Evolutionary conservation across 1,140 invertebrate species (phyloP).

Genomic region (Venustaconcha ellipsiformis): DNA sequence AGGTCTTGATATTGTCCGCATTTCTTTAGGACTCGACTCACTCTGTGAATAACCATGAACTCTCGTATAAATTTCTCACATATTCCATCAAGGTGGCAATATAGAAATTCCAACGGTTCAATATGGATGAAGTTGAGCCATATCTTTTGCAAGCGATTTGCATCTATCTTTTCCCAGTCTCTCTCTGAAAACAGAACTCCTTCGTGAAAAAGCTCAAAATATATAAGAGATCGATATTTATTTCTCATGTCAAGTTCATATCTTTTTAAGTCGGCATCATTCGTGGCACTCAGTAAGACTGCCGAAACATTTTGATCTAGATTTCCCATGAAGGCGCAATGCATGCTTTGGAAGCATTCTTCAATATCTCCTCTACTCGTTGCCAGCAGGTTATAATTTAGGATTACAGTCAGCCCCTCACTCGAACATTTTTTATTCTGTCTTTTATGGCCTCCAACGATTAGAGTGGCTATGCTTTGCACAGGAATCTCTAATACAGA

Average conservation of each 20-base stretch:
- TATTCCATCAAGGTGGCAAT: conserved; percentile 41
- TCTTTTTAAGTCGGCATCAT: conserved; percentile 34
- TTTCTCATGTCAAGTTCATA: conserved; percentile 46
- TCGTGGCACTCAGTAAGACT: conserved; percentile 55
- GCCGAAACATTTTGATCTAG: conserved; percentile 40
- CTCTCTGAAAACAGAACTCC: conserved; percentile 40
- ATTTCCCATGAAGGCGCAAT: conserved; percentile 54
- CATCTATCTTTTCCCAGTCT: conserved; percentile 32
- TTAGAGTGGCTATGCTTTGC: conserved; percentile 44
- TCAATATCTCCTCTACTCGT: conserved; percentile 48
- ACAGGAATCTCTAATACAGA: conserved; percentile 46
- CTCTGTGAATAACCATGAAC: conserved; percentile 59
- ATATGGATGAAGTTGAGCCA: conserved; percentile 43
- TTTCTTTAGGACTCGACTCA: conserved; percentile 51
- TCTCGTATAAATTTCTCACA: conserved; percentile 47
- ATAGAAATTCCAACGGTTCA: conserved; percentile 35
- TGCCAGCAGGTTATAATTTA: conserved; percentile 60
- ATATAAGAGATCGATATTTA: conserved; percentile 49
- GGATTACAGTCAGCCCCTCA: conserved; percentile 40
- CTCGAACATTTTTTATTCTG: conserved; percentile 8
- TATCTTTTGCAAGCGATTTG: conserved; percentile 33
- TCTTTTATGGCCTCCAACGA: conserved; percentile 46
- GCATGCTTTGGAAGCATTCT: conserved; percentile 54
- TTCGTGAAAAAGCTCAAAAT: conserved; percentile 49
- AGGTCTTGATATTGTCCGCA: conserved; percentile 62